phyloP scores from a whole-genome alignment of 2,888 invertebrate species.

The Sipha maydis region DNA sequence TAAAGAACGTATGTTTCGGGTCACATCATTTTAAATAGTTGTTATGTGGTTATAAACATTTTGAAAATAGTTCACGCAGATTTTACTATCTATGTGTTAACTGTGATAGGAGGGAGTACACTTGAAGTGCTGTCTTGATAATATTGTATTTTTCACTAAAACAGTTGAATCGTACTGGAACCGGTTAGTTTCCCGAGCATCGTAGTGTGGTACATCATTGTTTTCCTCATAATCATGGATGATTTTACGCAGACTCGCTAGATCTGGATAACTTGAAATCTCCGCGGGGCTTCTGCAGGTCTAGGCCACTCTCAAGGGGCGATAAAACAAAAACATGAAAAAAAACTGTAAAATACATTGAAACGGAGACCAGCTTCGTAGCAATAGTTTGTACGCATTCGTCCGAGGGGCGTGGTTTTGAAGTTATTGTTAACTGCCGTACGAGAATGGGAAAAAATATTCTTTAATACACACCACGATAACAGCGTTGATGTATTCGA shows the following conservation, averaged over 20 bases:
- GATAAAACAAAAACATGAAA: neutral
- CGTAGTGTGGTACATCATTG: conserved; percentile 4
- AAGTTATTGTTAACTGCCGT: conserved; percentile 10
- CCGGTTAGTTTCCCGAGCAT: conserved; percentile 13
- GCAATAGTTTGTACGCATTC: neutral
- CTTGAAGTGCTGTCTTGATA: neutral
- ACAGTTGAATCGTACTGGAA: conserved; percentile 27
- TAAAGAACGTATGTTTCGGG: no score
- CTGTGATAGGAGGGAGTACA: neutral
- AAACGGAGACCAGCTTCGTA: neutral
- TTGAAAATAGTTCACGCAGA: neutral
- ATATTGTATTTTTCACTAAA: neutral
- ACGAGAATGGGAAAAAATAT: conserved; percentile 24
- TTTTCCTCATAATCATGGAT: conserved; percentile 21
- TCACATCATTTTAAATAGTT: no score
- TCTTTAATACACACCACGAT: conserved; percentile 30
- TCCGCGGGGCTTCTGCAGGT: conserved; percentile 35
- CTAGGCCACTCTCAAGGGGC: conserved; percentile 3
- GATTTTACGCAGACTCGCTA: conserved; percentile 33
- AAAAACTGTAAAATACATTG: neutral
- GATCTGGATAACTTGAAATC: conserved; percentile 32
- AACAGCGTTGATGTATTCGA: conserved; percentile 47
- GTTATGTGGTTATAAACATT: no score
- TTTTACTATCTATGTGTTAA: neutral
- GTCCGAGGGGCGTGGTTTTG: conserved; percentile 46